Evolutionary conservation across 2,113 vertebrate genomes (phyloP), one percentile per base, ranked within the genome.

Genomic region (Zootoca vivipara): DNA sequence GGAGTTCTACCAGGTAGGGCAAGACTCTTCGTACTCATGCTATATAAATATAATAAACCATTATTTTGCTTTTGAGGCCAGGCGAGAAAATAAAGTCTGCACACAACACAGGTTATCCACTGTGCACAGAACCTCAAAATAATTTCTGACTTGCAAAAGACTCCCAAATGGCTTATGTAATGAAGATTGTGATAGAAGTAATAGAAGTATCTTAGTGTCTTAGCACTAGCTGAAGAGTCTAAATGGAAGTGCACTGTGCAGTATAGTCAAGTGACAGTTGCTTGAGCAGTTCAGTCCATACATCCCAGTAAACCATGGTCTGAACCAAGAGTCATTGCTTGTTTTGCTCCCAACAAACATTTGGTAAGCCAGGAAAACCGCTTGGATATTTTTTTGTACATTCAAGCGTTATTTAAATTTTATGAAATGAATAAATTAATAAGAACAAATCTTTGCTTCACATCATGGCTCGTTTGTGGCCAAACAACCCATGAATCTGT

Each of bases 1-100:
- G 90, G 92, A 80, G 78, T 93, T 58, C 8, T 95, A 75, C 86
- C 93, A 96, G 96, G 96, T 97, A 95, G 78, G 96, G 85, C 13
- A 87, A 89, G 38, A 40, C 74, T 88, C 73, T 42, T 85, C 5
- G 0, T 89, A n/a, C 74, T 77, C n/a, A 7, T 87, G 0, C 40
- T 22, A 9, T 52, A 1, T 26, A 64, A 85, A 46, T 20, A 0
- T 2, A 79, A 56, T 6, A 52, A 92, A 65, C 67, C 4, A n/a
- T 64, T 73, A 82, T 35, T 42, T 79, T 35, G 35, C 40, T 79
- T 79, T 24, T 26, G 28, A 56, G 46, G 46, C 9, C 30, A 13
- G 52, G 33, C 15, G 38, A 33, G n/a, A 24, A 24, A 78, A 35
- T 33, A 65, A 58, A 24, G 35, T 33, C 35, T 56, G 15, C 1